These are phyloP conservation scores for Eulemur coronatus DNA, from an alignment of 2,797 vertebrate species.

Conservation along the genomic window DNA sequence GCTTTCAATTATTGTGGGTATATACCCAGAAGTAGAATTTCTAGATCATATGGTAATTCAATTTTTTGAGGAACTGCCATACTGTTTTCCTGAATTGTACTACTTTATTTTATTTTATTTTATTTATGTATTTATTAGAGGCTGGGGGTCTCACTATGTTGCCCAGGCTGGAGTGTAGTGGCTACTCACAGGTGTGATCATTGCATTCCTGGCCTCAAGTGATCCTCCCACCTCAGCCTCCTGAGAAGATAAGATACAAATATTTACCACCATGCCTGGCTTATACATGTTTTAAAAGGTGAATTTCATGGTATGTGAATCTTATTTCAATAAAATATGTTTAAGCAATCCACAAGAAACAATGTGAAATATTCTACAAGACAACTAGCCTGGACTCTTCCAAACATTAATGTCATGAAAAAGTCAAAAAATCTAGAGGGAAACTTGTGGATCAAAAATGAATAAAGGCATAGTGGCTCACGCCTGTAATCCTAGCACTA, in stretches of 20 bases:
- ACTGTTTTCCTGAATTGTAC: neutral
- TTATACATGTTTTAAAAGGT: neutral
- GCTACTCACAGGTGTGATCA: neutral
- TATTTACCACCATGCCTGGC: neutral
- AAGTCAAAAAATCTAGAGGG: neutral
- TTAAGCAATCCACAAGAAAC: neutral
- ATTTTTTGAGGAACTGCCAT: neutral
- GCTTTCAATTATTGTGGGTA: neutral
- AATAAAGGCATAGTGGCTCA: neutral
- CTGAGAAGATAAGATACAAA: neutral
- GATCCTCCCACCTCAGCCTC: neutral
- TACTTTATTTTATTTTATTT: neutral
- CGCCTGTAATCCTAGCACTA: neutral
- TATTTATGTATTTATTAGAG: neutral
- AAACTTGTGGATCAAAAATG: neutral
- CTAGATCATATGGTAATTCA: neutral
- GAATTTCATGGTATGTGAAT: neutral
- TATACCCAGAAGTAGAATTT: neutral
- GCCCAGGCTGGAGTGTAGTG: neutral
- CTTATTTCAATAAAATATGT: neutral
- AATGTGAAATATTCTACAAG: neutral
- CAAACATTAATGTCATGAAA: neutral
- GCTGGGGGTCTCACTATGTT: neutral
- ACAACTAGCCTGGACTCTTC: neutral
- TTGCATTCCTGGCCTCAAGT: neutral